Conservation (phyloP, 2,888 invertebrate species). For the Amitus sp. region DNA sequence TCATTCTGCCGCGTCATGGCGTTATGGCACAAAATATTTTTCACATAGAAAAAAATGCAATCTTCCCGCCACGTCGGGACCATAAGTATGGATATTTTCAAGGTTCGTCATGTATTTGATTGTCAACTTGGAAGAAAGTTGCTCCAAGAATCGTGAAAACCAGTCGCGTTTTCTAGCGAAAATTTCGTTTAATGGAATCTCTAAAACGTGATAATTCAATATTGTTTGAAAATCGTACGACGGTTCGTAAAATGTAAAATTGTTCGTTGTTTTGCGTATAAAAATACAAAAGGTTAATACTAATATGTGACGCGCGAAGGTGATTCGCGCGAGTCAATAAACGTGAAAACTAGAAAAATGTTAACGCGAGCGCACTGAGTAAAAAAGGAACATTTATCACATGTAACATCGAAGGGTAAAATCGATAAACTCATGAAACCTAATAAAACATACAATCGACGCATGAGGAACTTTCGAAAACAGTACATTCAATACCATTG, state of each 20-base stretch:
- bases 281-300: constrained; percentile 4
- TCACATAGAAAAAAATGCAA: not conserved
- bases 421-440: too few relatives aligned
- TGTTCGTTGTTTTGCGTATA: constrained; percentile 2
- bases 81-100: not conserved
- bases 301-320: not conserved
- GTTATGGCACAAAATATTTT: constrained; percentile 3
- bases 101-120: not conserved
- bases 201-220: constrained; percentile 11
- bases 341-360: constrained; percentile 7
- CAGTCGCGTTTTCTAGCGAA: constrained; percentile 4
- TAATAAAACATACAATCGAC: constrained; percentile 5
- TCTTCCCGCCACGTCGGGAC: not conserved
- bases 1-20: not conserved
- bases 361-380: constrained; percentile 40
- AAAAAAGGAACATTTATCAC: constrained; percentile 49
- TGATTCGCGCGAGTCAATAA: not conserved
- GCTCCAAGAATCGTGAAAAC: too few relatives aligned
- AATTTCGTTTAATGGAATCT: not conserved
- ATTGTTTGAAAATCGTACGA: too few relatives aligned
- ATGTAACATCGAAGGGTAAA: constrained; percentile 50
- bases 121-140: not conserved
- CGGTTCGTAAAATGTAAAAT: not conserved
- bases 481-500: too few relatives aligned
- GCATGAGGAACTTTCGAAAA: too few relatives aligned